Conservation (phyloP, 2,888 invertebrate species). For the Sinohyriopsis cumingii region DNA sequence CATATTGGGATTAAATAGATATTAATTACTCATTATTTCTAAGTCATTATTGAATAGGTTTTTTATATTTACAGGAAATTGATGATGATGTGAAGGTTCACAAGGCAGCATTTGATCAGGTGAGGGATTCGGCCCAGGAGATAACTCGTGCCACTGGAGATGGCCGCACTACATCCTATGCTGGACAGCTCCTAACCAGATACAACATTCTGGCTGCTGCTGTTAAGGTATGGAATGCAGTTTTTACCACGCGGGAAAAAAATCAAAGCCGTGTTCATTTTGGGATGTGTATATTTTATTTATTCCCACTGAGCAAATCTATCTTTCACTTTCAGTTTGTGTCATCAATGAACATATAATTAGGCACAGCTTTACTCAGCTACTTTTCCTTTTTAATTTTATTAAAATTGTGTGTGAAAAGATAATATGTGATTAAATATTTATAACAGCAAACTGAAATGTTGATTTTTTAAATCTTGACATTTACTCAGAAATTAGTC, state of each 20-base stretch:
- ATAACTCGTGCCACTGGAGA: constrained; percentile 86
- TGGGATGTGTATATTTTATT: too few species aligned
- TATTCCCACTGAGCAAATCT: too few species aligned
- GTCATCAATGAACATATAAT: too few species aligned
- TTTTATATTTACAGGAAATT: constrained; percentile 71
- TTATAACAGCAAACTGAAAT: too few species aligned
- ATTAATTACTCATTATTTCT: not conserved
- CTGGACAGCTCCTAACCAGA: constrained; percentile 83
- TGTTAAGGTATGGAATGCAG: constrained; percentile 43
- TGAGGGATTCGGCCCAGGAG: constrained; percentile 81
- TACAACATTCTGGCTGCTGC: constrained; percentile 75
- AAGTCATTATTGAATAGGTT: not conserved
- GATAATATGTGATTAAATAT: too few species aligned
- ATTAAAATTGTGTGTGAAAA: too few species aligned
- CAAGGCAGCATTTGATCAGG: constrained; percentile 83
- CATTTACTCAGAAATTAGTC: too few species aligned
- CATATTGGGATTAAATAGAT: too few species aligned
- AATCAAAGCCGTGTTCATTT: not conserved
- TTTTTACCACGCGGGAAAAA: not conserved
- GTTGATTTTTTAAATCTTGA: too few species aligned
- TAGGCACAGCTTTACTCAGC: too few species aligned
- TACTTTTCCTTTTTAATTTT: too few species aligned
- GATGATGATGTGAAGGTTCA: constrained; percentile 90
- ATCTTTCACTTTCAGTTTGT: too few species aligned
- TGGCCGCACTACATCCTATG: constrained; percentile 86